Percentiles rank a stretch among this genome's conserved stretches.
phyloP scores from a whole-genome alignment of 1,140 invertebrate species.

The Hypsibius dujardini region DNA sequence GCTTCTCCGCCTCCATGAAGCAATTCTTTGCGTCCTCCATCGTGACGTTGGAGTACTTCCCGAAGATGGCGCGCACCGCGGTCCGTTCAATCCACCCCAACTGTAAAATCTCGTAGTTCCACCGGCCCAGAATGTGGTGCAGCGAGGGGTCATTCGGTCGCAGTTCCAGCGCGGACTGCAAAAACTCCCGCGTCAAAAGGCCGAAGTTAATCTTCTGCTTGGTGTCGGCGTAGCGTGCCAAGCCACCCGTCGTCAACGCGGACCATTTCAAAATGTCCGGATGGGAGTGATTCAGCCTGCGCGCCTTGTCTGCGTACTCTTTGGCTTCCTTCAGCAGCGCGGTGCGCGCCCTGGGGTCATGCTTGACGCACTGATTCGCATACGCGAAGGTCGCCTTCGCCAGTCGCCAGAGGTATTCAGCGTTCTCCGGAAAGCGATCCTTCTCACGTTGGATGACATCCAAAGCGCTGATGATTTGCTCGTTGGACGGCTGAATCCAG shows the following conservation, averaged over 20 bases:
- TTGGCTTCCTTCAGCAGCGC: constrained; percentile 5
- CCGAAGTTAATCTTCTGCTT: constrained; percentile 12
- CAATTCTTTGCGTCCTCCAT: constrained; percentile 45
- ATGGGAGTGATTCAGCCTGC: neutral
- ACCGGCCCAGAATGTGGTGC: constrained; percentile 50
- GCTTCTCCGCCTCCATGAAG: constrained; percentile 37
- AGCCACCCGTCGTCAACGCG: constrained; percentile 10
- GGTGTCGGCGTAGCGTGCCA: neutral
- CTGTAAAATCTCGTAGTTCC: constrained; percentile 47
- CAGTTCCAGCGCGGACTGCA: constrained; percentile 40
- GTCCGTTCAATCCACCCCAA: constrained; percentile 52
- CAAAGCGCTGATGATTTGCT: neutral
- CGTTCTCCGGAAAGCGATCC: constrained; percentile 22
- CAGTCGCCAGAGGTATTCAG: constrained; percentile 45
- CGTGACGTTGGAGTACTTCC: constrained; percentile 44
- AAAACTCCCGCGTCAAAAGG: neutral
- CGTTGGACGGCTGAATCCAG: neutral
- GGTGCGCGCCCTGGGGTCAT: neutral
- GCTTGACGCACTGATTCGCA: neutral
- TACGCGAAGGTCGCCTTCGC: constrained; percentile 41
- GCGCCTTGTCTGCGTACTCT: neutral
- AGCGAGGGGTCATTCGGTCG: constrained; percentile 46
- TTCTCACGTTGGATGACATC: constrained; percentile 8
- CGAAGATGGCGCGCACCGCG: constrained; percentile 49
- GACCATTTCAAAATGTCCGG: constrained; percentile 15